Base-by-base conservation (phyloP, 1,140 invertebrate genomes). In the Drosophila obscura region DNA sequence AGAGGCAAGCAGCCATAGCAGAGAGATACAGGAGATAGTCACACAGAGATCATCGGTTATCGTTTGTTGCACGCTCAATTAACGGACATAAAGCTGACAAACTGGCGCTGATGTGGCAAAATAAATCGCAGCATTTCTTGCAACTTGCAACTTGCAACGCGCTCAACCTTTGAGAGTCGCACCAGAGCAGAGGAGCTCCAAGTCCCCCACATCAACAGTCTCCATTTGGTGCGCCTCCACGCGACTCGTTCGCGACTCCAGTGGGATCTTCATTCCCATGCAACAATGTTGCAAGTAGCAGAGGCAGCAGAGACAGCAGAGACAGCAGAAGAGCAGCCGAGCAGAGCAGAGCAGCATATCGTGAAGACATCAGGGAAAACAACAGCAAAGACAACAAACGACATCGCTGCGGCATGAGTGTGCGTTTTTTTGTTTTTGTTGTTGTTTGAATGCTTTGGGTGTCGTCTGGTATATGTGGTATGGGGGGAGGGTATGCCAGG, bases 231-330 rank as follows among this genome's bases (percentile, higher is more conserved):
- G 35, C 35, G 35, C 4, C 35, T 39, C 35, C 26, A 28, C 26
- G 26, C 26, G 26, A 28, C 26, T 6, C 31, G 9, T 4, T 9
- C 9, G 39, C 53, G 26, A 35, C 52, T 49, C 24, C 59, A 11
- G 48, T 53, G 41, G 45, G 53, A 49, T 57, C 59, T 22, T 11
- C 65, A 75, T 88, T 88, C 82, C 75, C 82, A 88, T 87, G 82
- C 82, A 87, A 87, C 82, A 87, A 75, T 82, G 82, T 87, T 87
- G 82, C 82, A 78, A 59, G 19, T 49, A 46, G 22, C 28, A 51
- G 19, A 19, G 19, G 24, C 50, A 16, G 26, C 77, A 74, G 73
- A 61, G 50, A 35, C n/a, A 46, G 22, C 28, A 51, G 19, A 19
- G 19, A n/a, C 50, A 16, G 26, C 77, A 74, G 73, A 61, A 65